Base-by-base conservation (phyloP, 2,797 vertebrate genomes). In the Alauda arvensis region DNA sequence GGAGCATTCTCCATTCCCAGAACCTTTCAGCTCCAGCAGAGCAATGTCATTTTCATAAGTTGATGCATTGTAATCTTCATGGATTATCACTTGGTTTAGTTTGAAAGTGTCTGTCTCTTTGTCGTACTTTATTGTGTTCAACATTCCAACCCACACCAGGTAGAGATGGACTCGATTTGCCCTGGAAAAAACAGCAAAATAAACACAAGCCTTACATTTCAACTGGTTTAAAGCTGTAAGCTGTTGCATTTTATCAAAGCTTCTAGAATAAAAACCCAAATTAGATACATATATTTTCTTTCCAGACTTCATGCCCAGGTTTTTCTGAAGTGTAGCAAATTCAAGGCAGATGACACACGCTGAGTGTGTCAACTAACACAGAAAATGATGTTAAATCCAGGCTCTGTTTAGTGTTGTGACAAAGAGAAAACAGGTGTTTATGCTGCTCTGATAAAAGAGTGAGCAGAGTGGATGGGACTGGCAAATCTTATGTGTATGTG, bases 11-110 rank as follows among this genome's bases (percentile, higher is more conserved):
- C 10, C 17, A 0, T 23, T 16, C 1, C 23, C 89, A 2, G 74
- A 86, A n/a, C 95, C 95, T 92, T 92, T 40, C 85, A 99, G 87
- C 94, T 98, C 89, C 55, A 99, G 55, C 95, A 99, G 95, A 61
- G 99, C 99, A 31, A 99, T 99, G 97, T 99, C 99, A 33, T 99
- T 99, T 95, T 98, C 91, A 1, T 98, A 99, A 4, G 93, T 98
- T 49, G 12, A 23, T 2, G 96, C 48, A 10, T 97, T 93, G 70
- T 98, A 99, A 8, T 90, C 63, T 29, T 97, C 97, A 62, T 99
- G 99, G 88, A 99, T 96, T 90, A 94, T 93, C 42, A 99, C 88
- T 34, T 82, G 92, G 2, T 97, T 88, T 17, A 98, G 93, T 0
- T 8, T 77, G 43, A 96, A 93, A 8, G 97, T 95, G 34, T 96